Conservation (phyloP, 2,888 invertebrate genomes). For the Leucoma salicis region DNA sequence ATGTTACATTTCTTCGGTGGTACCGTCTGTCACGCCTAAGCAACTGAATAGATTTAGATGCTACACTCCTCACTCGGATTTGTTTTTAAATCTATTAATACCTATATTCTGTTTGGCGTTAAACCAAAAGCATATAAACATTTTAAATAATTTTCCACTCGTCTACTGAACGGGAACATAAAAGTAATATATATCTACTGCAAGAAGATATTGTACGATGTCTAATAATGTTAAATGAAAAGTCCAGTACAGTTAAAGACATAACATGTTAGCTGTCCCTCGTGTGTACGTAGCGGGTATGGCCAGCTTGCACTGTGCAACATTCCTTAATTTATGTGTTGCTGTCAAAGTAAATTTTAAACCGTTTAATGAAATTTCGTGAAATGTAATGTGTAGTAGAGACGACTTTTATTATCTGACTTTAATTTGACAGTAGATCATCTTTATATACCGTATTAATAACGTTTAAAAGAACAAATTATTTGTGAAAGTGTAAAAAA, state of each 20-base stretch:
- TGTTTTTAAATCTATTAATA: no score
- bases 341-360: neutral
- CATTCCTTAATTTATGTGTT: constrained; percentile 18
- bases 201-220: constrained; percentile 2
- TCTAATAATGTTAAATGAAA: constrained; percentile 11
- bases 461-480: no score
- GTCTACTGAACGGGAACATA: constrained; percentile 1
- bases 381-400: no score
- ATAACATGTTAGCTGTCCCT: constrained; percentile 2
- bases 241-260: constrained; percentile 8
- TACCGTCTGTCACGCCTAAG: no score
- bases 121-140: constrained; percentile 1
- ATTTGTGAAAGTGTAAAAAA: no score
- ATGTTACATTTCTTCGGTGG: no score
- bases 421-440: no score
- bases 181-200: constrained; percentile 4
- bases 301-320: constrained; percentile 8
- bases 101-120: no score
- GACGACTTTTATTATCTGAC: no score
- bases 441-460: no score
- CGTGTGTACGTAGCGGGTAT: constrained; percentile 3
- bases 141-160: constrained; percentile 2
- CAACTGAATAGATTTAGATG: no score
- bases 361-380: neutral
- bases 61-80: no score